Evolutionary conservation across 2,888 invertebrate genomes (phyloP).

Genomic region (Caenorhabditis wallacei): DNA sequence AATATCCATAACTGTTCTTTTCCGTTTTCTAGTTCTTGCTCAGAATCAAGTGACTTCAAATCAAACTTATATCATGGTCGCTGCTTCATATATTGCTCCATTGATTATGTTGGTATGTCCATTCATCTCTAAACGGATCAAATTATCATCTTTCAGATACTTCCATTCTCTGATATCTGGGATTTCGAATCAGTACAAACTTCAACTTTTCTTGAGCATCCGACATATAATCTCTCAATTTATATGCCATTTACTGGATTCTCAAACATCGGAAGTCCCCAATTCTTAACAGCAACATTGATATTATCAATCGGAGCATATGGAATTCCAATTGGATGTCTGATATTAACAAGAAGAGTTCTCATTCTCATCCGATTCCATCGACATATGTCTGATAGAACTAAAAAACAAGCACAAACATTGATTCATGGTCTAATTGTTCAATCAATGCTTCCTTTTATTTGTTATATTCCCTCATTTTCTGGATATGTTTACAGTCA

Average conservation of each 20-base stretch:
- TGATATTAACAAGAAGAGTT: conserved; percentile 49
- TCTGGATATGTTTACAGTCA: conserved; percentile 42
- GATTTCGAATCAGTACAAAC: conserved; percentile 37
- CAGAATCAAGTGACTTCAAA: conserved; percentile 30
- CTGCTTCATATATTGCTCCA: conserved; percentile 44
- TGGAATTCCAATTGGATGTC: conserved; percentile 43
- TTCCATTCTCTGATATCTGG: conserved; percentile 54
- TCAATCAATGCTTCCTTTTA: conserved; percentile 44
- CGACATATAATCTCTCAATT: conserved; percentile 45
- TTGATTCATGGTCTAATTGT: conserved; percentile 54
- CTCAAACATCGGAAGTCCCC: conserved; percentile 26
- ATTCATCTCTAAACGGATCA: background rate
- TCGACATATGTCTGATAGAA: conserved; percentile 55
- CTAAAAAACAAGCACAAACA: conserved; percentile 59
- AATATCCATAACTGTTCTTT: conserved; percentile 51
- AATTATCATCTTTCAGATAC: conserved; percentile 22
- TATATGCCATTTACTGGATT: conserved; percentile 52
- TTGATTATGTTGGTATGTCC: conserved; percentile 27
- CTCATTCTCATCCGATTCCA: conserved; percentile 44
- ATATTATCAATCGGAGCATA: conserved; percentile 53
- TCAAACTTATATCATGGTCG: conserved; percentile 48
- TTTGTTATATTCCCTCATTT: conserved; percentile 52
- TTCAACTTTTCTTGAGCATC: conserved; percentile 36
- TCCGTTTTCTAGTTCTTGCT: conserved; percentile 51
- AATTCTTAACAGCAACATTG: conserved; percentile 46